Evolutionary conservation across 2,888 invertebrate genomes (phyloP), one percentile per base, ranked within the genome.

Genomic region (Caenorhabditis uteleia): DNA sequence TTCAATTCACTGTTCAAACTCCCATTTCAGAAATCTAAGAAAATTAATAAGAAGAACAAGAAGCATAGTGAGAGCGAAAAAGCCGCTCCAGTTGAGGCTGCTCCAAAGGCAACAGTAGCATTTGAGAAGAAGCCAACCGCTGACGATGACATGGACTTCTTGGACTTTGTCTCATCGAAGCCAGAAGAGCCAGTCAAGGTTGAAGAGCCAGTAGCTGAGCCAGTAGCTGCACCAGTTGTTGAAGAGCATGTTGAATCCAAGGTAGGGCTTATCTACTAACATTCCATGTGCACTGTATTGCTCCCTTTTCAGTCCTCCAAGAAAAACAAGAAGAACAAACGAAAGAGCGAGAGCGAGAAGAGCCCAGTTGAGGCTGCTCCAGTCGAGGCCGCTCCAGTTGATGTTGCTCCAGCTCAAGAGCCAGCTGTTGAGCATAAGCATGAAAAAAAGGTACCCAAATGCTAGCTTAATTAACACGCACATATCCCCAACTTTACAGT

Each of bases 361-460:
- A 46, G 29, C 29, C 36, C 33, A 31, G 54, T 49, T 16, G 36
- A 42, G 45, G 42, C 26, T 27, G 29, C 44, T 33, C 46, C 38
- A 31, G 42, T 44, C 18, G 18, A 23, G 43, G 49, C 53, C 36
- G 48, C 50, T 25, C 34, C 43, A 7, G 34, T 20, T 29, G 49
- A 23, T 20, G 33, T 33, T 47, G 25, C 20, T 21, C 33, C 34
- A 23, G 53, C 42, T 39, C 49, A 26, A 25, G 61, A 67, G 40
- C 54, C 53, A 38, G 54, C n/a, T n/a, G n/a, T n/a, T n/a, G n/a
- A n/a, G n/a, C n/a, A 57, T 25, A 67, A 67, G 57, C 50, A 58
- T 27, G 44, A 43, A 18, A 68, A 61, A 49, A 68, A 59, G 40
- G 56, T 23, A 23, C 49, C 49, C n/a, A 55, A 68, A 31, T 48